Evolutionary conservation across 1,140 invertebrate species (phyloP), one percentile per base, ranked within the genome.

Genomic region (Drosophila eugracilis): DNA sequence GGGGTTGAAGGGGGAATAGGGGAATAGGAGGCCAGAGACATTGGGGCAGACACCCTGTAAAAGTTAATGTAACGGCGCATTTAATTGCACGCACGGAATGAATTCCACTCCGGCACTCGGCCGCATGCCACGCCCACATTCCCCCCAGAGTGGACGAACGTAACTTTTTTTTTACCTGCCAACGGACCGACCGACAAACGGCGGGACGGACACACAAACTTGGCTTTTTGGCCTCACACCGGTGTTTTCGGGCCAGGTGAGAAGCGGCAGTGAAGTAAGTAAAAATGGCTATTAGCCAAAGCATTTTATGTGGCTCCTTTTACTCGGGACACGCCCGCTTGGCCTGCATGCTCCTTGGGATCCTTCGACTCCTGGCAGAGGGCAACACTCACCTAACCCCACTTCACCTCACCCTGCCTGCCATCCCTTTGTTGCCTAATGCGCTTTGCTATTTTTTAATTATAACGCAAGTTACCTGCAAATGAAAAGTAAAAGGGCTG

Each of bases 271-370:
- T 85, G 77, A 81, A 85, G 83, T 85, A 88, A 85, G 81, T 85
- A 85, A 85, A 88, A 85, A 86, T 88, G 83, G 81, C 81, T 85
- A 85, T 85, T 85, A 85, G 81, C 81, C 81, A 86, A 85, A 85
- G 73, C 81, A 85, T 85, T 85, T 85, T 85, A 85, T 85, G 81
- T 77, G 77, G 81, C 76, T 80, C 70, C 76, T 79, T 79, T 85
- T 79, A 60, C 78, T 77, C 53, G 62, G 60, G 70, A 69, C 78
- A 74, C 78, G 49, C 49, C 69, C 55, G 39, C 34, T 67, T 67
- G 63, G 60, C 37, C 19, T 36, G 45, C 45, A 55, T 58, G 50
- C 36, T 45, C 28, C 10, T 24, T 12, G 9, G 37, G n/a, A n/a
- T 37, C 14, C 19, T 28, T n/a, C 22, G 21, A 24, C 10, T 44